Evolutionary conservation across 2,113 vertebrate genomes (phyloP).

Genomic region (Hippolais icterina): DNA sequence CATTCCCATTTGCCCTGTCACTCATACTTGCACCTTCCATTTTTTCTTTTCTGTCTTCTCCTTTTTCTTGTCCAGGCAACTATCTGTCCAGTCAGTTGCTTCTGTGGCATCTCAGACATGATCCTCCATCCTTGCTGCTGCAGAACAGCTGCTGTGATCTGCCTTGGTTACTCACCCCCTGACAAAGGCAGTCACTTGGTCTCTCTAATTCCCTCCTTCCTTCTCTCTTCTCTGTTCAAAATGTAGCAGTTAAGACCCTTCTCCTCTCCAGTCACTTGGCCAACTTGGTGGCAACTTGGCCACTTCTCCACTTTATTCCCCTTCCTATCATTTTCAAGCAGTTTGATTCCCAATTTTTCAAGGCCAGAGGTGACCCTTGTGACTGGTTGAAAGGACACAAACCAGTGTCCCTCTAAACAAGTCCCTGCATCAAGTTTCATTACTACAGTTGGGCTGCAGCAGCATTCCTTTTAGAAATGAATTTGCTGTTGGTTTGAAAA

Average conservation of each 20-base stretch:
- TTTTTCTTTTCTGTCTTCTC: conserved; percentile 24
- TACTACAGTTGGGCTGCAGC: not conserved
- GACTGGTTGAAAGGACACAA: not conserved
- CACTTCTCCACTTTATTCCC: not conserved
- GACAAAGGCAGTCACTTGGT: not conserved
- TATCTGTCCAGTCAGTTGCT: not conserved
- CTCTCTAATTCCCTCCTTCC: not conserved
- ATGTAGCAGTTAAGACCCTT: conserved; percentile 2
- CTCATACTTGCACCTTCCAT: not conserved
- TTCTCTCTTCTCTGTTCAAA: conserved; percentile 15
- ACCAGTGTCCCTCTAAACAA: not conserved
- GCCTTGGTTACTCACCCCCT: not conserved
- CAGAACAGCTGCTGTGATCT: not conserved
- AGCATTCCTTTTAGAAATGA: not conserved
- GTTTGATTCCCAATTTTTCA: not conserved
- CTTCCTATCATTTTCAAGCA: not conserved
- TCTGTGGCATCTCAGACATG: not conserved
- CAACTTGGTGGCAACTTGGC: not conserved
- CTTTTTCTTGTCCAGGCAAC: conserved; percentile 4
- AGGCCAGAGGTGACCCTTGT: not conserved
- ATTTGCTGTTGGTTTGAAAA: not conserved
- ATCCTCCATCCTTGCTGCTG: not conserved
- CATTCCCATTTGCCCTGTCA: not conserved
- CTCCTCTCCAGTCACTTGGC: not conserved
- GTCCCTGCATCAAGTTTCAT: not conserved